These are phyloP conservation scores for Apis mellifera DNA, from an alignment of 1,140 invertebrate genomes.

Conservation along the genomic window DNA sequence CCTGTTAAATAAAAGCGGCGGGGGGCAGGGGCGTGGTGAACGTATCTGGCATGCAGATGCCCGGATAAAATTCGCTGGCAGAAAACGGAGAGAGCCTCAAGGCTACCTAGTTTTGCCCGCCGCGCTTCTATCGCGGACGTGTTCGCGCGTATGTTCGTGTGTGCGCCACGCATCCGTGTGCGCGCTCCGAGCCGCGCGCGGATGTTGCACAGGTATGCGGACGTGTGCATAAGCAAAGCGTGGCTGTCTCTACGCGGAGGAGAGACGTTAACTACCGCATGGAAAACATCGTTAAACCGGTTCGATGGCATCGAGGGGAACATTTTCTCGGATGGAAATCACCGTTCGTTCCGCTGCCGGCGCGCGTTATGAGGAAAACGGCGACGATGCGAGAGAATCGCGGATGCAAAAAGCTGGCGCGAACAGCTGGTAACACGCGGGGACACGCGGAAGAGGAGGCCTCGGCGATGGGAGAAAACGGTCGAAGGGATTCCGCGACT, in stretches of 20 bases:
- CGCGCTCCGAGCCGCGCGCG: constrained; percentile 1
- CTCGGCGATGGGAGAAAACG: not conserved
- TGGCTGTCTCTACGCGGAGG: constrained; percentile 31
- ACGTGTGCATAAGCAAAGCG: constrained; percentile 54
- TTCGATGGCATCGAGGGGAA: constrained; percentile 33
- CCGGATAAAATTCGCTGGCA: constrained; percentile 72
- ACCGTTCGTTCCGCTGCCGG: constrained; percentile 40
- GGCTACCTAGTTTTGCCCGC: constrained; percentile 75
- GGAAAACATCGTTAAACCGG: constrained; percentile 59
- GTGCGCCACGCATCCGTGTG: not conserved
- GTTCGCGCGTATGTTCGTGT: not conserved
- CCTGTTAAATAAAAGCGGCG: constrained; percentile 66
- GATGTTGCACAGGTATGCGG: constrained; percentile 51
- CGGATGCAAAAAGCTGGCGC: not conserved
- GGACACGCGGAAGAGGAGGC: not conserved
- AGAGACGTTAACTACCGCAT: constrained; percentile 57
- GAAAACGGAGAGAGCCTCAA: constrained; percentile 69
- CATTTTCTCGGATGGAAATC: constrained; percentile 50
- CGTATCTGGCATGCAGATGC: constrained; percentile 58
- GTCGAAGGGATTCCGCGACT: not conserved
- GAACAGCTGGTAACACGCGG: not conserved
- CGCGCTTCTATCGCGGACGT: constrained; percentile 11
- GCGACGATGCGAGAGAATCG: not conserved
- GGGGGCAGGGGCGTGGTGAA: constrained; percentile 35
- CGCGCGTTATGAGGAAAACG: constrained; percentile 40